Conservation (phyloP, 2,888 invertebrate species). For the Amblyjoppa proteus region DNA sequence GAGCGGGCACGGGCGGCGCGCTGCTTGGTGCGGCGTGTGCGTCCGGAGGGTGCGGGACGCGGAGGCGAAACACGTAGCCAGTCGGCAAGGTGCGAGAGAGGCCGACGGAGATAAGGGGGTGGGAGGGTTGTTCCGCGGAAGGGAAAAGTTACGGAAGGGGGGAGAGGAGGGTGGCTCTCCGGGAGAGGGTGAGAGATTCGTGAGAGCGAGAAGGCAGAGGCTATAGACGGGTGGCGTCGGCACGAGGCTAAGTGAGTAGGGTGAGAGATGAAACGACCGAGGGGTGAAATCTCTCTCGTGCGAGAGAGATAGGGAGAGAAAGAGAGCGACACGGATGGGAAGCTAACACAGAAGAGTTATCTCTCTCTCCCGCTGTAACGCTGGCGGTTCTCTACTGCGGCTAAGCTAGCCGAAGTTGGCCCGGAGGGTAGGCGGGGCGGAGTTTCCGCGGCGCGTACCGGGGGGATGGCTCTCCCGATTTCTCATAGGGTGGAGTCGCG, state of each 20-base stretch:
- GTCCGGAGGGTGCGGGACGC: conserved; percentile 11
- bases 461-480: conserved; percentile 78
- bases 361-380: conserved; percentile 34
- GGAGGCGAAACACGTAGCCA: not conserved
- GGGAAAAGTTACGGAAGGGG: conserved; percentile 50
- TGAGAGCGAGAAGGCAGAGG: conserved; percentile 44
- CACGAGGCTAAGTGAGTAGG: conserved; percentile 62
- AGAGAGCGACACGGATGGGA: conserved; percentile 4
- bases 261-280: conserved; percentile 67
- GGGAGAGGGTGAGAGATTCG: conserved; percentile 52
- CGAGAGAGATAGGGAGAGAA: conserved; percentile 49
- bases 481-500: conserved; percentile 81
- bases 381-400: conserved; percentile 34
- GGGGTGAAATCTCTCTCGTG: conserved; percentile 42
- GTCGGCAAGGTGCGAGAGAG: conserved; percentile 47
- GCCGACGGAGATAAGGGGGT: conserved; percentile 48
- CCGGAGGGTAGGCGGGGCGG: conserved; percentile 76
- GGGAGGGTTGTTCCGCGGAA: conserved; percentile 54
- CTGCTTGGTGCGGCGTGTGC: conserved; percentile 24
- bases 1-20: conserved; percentile 25
- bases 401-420: conserved; percentile 66
- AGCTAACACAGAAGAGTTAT: conserved; percentile 24
- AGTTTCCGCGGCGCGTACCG: conserved; percentile 63
- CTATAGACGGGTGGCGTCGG: conserved; percentile 54
- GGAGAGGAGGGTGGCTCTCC: conserved; percentile 53